Evolutionary conservation across 2,113 vertebrate genomes (phyloP).

Genomic region (Orthonyx spaldingii): DNA sequence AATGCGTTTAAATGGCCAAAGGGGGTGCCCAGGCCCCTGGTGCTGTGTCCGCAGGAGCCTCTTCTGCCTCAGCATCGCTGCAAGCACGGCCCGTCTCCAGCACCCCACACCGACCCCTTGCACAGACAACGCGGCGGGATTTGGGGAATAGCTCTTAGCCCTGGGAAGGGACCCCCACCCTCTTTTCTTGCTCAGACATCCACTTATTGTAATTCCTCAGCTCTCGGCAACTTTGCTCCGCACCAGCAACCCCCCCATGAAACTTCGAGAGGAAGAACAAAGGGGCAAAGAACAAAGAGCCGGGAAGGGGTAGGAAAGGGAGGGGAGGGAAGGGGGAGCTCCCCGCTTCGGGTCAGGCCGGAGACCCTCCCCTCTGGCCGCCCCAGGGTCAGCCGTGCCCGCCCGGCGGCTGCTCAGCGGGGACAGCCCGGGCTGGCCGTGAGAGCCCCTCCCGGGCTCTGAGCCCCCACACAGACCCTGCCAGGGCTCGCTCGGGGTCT

Average conservation of each 20-base stretch:
- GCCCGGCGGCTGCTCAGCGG: neutral
- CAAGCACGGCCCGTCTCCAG: neutral
- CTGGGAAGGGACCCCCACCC: neutral
- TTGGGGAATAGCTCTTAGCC: neutral
- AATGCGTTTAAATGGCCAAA: neutral
- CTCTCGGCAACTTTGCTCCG: neutral
- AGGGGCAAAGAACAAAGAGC: conserved; percentile 43
- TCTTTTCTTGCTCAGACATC: neutral
- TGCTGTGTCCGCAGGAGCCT: neutral
- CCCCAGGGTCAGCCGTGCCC: neutral
- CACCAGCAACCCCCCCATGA: neutral
- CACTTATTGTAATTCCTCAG: neutral
- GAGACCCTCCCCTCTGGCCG: neutral
- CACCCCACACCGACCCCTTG: neutral
- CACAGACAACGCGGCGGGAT: neutral
- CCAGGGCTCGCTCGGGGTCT: neutral
- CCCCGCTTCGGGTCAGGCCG: neutral
- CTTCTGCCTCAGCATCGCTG: neutral
- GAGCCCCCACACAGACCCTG: neutral
- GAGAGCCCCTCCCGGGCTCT: too few species aligned
- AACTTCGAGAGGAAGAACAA: conserved; percentile 26
- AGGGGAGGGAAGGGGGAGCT: neutral
- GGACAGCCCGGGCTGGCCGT: neutral
- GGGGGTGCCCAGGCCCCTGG: too few species aligned
- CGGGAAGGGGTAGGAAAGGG: neutral